Conservation (phyloP, 2,888 invertebrate species). For the Heliconius ismenius region DNA sequence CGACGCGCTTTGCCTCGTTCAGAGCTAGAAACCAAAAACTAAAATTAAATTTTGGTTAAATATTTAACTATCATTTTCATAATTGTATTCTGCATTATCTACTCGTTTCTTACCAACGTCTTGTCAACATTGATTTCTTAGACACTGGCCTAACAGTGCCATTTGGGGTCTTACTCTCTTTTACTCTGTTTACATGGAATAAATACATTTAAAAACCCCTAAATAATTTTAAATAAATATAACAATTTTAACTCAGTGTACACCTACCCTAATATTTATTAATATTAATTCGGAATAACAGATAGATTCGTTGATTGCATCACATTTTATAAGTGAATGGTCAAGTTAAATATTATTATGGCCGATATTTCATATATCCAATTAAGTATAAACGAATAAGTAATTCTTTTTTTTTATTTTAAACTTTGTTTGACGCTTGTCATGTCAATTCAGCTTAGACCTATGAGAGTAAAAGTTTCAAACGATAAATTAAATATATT, state of each 20-base stretch:
- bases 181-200: not conserved
- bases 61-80: too few species aligned
- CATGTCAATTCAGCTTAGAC: too few species aligned
- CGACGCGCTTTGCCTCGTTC: too few species aligned
- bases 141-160: too few species aligned
- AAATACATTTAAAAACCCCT: not conserved
- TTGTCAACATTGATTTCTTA: too few species aligned
- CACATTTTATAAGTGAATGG: constrained; percentile 11
- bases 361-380: constrained; percentile 12
- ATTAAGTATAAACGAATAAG: constrained; percentile 16
- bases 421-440: too few species aligned
- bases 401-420: not conserved
- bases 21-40: too few species aligned
- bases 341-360: constrained; percentile 10
- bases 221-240: not conserved
- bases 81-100: too few species aligned
- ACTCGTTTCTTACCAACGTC: too few species aligned
- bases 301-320: constrained; percentile 24
- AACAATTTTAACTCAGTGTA: not conserved
- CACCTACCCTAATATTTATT: not conserved
- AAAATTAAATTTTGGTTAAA: too few species aligned
- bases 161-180: not conserved
- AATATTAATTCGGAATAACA: constrained; percentile 15
- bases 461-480: too few species aligned
- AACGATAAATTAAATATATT: too few species aligned